Evolutionary conservation across 2,113 vertebrate species (phyloP).

Genomic region (Xiphias gladius): DNA sequence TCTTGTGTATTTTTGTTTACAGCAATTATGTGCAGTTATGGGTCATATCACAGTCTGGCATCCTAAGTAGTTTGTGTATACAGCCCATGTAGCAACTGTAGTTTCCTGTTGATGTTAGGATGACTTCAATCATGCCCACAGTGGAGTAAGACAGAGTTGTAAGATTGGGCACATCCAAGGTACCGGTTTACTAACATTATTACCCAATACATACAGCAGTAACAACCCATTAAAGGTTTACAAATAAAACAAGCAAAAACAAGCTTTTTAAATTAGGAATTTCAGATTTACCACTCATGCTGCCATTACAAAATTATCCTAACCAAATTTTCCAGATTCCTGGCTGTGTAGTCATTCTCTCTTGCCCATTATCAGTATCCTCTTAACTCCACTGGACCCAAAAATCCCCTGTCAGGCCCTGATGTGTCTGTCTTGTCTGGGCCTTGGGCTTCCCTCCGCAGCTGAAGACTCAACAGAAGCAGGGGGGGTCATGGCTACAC

Average conservation of each 20-base stretch:
- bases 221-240: neutral
- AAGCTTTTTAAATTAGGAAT: neutral
- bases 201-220: neutral
- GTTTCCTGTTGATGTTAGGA: conserved; percentile 83
- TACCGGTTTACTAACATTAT: conserved; percentile 27
- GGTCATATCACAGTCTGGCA: conserved; percentile 79
- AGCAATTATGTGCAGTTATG: conserved; percentile 78
- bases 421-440: conserved; percentile 56
- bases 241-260: neutral
- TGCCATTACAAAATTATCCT: neutral
- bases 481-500: conserved; percentile 62
- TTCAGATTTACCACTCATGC: neutral
- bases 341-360: conserved; percentile 9
- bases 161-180: conserved; percentile 2
- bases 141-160: conserved; percentile 25
- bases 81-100: conserved; percentile 68
- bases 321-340: neutral
- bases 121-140: conserved; percentile 71
- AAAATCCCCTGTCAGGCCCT: conserved; percentile 30
- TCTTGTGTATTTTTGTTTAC: conserved; percentile 76
- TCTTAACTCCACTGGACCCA: conserved; percentile 16
- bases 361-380: neutral
- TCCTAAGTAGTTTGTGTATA: conserved; percentile 76
- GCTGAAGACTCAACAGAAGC: conserved; percentile 79
- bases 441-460: conserved; percentile 51